These are phyloP conservation scores for Cyprinus carpio DNA, from an alignment of 2,113 vertebrate genomes.

Conservation along the genomic window DNA sequence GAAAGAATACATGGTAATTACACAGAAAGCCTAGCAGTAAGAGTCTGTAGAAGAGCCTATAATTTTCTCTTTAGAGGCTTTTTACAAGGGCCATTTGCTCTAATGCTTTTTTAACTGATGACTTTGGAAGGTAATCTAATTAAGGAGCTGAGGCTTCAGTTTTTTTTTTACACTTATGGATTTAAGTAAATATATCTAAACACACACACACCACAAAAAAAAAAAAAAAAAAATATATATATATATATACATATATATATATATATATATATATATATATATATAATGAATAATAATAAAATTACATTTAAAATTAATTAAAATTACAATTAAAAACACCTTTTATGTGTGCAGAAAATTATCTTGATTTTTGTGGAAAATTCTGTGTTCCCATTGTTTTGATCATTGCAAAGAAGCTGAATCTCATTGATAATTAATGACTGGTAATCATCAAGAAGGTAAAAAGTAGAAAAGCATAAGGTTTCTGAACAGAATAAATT, in stretches of 20 bases:
- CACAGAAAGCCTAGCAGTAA: slow-evolving; percentile 37
- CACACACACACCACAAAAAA: neutral
- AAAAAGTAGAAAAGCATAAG: neutral
- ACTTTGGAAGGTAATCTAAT: slow-evolving; percentile 41
- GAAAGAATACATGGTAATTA: slow-evolving; percentile 56
- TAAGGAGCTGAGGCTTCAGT: neutral
- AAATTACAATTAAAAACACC: neutral
- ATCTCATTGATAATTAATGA: neutral
- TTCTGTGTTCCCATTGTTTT: neutral
- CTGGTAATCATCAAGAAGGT: neutral
- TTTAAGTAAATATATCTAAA: neutral
- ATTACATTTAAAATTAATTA: no score
- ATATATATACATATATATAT: no score
- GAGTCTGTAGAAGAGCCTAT: slow-evolving; percentile 40
- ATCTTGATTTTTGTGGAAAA: neutral
- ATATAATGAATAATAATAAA: no score
- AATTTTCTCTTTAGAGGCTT: slow-evolving; percentile 51
- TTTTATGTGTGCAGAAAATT: neutral
- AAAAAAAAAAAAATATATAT: neutral
- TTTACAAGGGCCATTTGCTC: slow-evolving; percentile 46
- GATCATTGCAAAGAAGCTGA: neutral
- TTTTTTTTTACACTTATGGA: neutral
- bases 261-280: no score
- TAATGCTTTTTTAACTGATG: slow-evolving; percentile 46
- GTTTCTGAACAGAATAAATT: neutral